Conservation (phyloP, 2,113 vertebrate species). For the Monarcha castaneiventris region DNA sequence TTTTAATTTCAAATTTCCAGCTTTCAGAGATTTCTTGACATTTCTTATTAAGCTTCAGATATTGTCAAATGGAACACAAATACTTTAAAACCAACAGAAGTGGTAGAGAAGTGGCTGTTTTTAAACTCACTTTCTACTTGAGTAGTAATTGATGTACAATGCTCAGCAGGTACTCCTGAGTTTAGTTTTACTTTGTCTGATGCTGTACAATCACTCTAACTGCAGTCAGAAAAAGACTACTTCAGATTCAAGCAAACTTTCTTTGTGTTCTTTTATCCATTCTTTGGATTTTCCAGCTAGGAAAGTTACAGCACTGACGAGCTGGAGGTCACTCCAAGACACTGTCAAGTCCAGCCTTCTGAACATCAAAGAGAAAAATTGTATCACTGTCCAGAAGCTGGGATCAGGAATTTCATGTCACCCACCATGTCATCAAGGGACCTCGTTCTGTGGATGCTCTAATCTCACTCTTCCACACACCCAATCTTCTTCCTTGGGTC, state of each 20-base stretch:
- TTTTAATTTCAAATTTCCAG: slow-evolving; percentile 22
- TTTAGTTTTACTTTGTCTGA: neutral
- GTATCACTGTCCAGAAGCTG: neutral
- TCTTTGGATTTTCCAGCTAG: neutral
- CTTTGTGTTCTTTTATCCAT: neutral
- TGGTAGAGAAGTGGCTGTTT: neutral
- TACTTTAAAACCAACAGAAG: neutral
- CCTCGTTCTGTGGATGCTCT: neutral
- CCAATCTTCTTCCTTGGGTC: accelerated
- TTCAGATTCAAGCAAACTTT: neutral
- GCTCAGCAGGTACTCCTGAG: neutral
- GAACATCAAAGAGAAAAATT: neutral
- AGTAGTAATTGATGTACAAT: neutral
- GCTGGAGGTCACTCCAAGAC: neutral
- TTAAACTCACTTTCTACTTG: neutral
- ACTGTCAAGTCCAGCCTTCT: neutral
- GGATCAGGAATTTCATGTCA: neutral
- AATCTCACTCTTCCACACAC: neutral
- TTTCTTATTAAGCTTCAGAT: neutral
- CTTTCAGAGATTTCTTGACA: neutral
- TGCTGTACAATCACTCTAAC: neutral
- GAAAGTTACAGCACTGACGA: neutral
- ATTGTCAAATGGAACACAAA: neutral
- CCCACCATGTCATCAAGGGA: neutral
- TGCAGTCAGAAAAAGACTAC: neutral